Conservation (phyloP, 92 coral and sea anemone genomes). For the Actinernus sp. region DNA sequence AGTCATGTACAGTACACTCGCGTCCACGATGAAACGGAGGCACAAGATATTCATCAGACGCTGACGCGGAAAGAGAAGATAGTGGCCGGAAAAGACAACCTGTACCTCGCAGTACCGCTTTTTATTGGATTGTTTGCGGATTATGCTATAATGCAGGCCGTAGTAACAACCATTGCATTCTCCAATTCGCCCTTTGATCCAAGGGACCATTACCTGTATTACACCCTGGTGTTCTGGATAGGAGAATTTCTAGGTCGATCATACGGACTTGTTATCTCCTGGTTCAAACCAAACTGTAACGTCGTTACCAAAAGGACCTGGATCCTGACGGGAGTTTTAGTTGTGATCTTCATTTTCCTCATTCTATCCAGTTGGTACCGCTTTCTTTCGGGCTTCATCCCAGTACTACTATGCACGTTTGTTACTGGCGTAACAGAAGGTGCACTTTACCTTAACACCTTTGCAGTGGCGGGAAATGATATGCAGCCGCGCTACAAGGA, state of each 20-base stretch:
- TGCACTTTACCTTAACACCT: slow-evolving; percentile 42
- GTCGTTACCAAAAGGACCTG: slow-evolving; percentile 39
- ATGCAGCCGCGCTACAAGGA: slow-evolving; percentile 64
- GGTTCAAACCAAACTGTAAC: slow-evolving; percentile 40
- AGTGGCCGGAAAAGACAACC: slow-evolving; percentile 22
- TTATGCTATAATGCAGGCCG: slow-evolving; percentile 39
- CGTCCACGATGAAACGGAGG: slow-evolving; percentile 3
- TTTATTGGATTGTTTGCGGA: slow-evolving; percentile 39
- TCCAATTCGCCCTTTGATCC: slow-evolving; percentile 40
- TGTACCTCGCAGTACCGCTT: slow-evolving; percentile 50
- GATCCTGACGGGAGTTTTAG: slow-evolving; percentile 18
- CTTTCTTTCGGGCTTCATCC: slow-evolving; percentile 31
- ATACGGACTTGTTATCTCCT: slow-evolving; percentile 30
- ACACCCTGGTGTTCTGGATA: slow-evolving; percentile 44
- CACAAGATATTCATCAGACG: neutral
- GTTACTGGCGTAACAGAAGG: slow-evolving; percentile 38
- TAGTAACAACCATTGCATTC: slow-evolving; percentile 42
- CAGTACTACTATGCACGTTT: slow-evolving; percentile 26
- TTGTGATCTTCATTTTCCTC: slow-evolving; percentile 28
- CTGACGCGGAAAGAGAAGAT: slow-evolving; percentile 33
- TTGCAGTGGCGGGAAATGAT: slow-evolving; percentile 50
- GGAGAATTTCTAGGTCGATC: slow-evolving; percentile 52
- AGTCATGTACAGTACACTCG: slow-evolving; percentile 27
- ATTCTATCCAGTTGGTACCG: slow-evolving; percentile 33
- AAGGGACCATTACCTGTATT: slow-evolving; percentile 39